Percentiles rank a stretch among this genome's conserved stretches.
These are phyloP conservation scores for Griposia aprilina DNA, from an alignment of 2,888 invertebrate genomes.

Conservation along the genomic window DNA sequence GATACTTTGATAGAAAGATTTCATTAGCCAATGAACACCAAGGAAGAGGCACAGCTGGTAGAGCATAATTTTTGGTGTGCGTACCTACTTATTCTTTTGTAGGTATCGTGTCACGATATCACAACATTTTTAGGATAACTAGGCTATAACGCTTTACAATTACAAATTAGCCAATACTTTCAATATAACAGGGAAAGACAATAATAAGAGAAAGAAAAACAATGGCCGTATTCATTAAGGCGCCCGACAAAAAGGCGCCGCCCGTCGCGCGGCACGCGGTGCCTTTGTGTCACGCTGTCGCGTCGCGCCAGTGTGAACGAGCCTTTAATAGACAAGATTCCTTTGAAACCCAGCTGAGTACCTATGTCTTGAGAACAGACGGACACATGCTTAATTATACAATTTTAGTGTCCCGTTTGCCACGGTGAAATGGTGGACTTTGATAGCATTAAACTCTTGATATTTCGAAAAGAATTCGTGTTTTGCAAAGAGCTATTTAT, in stretches of 20 bases:
- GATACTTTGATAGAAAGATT: not conserved
- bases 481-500: slow-evolving; percentile 35
- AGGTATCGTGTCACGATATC: not conserved
- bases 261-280: no score
- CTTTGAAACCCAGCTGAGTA: not conserved
- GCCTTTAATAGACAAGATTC: slow-evolving; percentile 5
- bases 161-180: not conserved
- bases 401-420: not conserved
- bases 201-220: not conserved
- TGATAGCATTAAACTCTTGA: slow-evolving; percentile 40
- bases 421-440: not conserved
- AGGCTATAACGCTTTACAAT: not conserved
- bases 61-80: not conserved
- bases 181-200: not conserved
- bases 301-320: no score
- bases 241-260: no score
- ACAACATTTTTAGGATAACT: not conserved
- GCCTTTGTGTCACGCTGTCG: no score
- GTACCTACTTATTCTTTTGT: not conserved
- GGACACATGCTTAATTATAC: not conserved
- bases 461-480: slow-evolving; percentile 26
- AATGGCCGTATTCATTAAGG: not conserved
- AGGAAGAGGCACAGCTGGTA: not conserved
- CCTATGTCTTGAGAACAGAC: no score
- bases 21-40: not conserved